Conservation (phyloP, 2,113 vertebrate genomes). For the Struthidea cinerea region DNA sequence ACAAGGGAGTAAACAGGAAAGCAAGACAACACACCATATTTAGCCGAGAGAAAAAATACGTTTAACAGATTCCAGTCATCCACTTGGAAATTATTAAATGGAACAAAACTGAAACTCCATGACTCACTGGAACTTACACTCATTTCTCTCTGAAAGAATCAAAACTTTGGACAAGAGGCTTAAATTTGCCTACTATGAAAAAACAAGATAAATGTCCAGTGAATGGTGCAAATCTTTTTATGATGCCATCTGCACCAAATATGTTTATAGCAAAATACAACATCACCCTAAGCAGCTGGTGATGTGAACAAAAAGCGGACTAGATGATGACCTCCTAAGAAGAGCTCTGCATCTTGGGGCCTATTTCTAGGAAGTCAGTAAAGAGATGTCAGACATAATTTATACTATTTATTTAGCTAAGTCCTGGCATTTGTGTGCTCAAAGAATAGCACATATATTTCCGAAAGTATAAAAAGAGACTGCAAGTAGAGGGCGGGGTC, state of each 20-base stretch:
- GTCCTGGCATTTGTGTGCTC: background rate
- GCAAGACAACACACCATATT: background rate
- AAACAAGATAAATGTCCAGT: background rate
- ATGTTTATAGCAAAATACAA: background rate
- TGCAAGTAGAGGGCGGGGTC: background rate
- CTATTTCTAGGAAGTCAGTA: background rate
- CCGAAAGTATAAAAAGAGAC: background rate
- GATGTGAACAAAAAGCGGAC: background rate
- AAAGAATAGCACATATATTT: background rate
- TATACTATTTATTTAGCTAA: background rate
- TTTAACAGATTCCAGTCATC: background rate
- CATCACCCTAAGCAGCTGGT: background rate
- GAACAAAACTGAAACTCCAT: background rate
- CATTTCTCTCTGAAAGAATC: background rate
- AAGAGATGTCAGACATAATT: background rate
- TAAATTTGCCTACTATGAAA: background rate
- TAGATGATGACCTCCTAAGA: background rate
- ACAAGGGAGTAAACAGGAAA: background rate
- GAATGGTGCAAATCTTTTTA: background rate
- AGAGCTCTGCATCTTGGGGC: background rate
- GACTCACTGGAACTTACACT: background rate
- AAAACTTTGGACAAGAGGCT: background rate
- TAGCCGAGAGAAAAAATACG: background rate
- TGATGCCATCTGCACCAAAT: background rate
- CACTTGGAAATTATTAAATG: background rate